Conservation (phyloP, 1,140 invertebrate species). For the Diachasma alloeum region DNA sequence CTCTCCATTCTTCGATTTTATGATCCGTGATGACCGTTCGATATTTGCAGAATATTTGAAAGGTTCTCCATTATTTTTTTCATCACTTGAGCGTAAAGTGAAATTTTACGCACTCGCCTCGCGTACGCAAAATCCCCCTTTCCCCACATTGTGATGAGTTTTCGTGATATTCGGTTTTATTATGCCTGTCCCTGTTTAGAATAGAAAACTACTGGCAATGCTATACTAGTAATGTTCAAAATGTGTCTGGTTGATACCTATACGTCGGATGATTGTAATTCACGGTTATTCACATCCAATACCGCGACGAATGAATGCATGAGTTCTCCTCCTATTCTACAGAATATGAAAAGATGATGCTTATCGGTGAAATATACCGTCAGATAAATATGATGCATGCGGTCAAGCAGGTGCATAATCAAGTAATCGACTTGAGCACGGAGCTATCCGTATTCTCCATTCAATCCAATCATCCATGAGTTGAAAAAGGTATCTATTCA, state of each 20-base stretch:
- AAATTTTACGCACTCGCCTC: no score
- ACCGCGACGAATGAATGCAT: neutral
- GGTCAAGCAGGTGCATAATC: neutral
- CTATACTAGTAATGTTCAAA: neutral
- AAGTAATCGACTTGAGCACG: neutral
- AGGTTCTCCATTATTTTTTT: no score
- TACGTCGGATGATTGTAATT: neutral
- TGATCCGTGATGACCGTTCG: no score
- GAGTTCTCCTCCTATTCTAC: neutral
- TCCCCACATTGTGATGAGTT: no score
- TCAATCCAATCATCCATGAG: neutral
- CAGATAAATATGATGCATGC: neutral
- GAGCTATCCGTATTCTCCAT: neutral
- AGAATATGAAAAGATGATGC: neutral
- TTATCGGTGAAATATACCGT: neutral
- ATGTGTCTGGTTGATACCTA: neutral
- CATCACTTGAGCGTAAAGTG: no score
- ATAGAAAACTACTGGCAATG: no score
- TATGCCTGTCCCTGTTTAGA: no score
- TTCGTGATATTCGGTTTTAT: no score
- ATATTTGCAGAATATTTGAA: no score
- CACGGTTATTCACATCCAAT: neutral
- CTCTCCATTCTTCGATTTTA: no score
- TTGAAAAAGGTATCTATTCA: no score
- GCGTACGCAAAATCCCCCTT: no score